Evolutionary conservation across 2,113 vertebrate genomes (phyloP).

Genomic region (Rousettus leschenaultii): DNA sequence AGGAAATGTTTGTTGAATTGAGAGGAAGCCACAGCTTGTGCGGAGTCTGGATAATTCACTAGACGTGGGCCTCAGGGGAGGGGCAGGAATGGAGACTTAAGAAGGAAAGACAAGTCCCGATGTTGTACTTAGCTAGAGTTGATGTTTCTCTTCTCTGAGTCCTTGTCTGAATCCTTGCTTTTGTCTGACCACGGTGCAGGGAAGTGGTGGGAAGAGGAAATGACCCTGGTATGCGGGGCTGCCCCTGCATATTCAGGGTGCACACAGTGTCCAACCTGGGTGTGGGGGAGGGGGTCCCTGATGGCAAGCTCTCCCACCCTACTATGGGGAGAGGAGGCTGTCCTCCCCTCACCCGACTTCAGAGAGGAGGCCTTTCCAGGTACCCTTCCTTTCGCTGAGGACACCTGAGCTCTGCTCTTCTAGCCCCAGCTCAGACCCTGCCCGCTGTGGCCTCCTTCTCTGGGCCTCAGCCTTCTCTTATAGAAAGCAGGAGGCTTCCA

Average conservation of each 20-base stretch:
- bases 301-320: not conserved
- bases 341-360: not conserved
- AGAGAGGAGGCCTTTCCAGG: not conserved
- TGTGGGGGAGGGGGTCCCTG: not conserved
- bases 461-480: not conserved
- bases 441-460: not conserved
- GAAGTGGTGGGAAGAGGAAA: not conserved
- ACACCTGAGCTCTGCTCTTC: not conserved
- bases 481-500: not conserved
- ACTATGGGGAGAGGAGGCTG: not conserved
- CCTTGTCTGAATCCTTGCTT: not conserved
- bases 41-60: conserved; percentile 66
- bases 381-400: not conserved
- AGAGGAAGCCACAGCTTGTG: conserved; percentile 74
- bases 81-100: not conserved
- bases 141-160: not conserved
- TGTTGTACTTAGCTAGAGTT: not conserved
- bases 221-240: not conserved
- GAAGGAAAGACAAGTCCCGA: conserved; percentile 1
- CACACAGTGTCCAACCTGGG: not conserved
- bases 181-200: not conserved
- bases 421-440: not conserved
- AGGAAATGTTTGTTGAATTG: conserved; percentile 74
- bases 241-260: not conserved
- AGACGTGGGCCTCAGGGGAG: conserved; percentile 41